Percentiles rank a stretch among this genome's conserved stretches.
Evolutionary conservation across 2,888 invertebrate species (phyloP).

Genomic region (Phrixothrix hirtus): DNA sequence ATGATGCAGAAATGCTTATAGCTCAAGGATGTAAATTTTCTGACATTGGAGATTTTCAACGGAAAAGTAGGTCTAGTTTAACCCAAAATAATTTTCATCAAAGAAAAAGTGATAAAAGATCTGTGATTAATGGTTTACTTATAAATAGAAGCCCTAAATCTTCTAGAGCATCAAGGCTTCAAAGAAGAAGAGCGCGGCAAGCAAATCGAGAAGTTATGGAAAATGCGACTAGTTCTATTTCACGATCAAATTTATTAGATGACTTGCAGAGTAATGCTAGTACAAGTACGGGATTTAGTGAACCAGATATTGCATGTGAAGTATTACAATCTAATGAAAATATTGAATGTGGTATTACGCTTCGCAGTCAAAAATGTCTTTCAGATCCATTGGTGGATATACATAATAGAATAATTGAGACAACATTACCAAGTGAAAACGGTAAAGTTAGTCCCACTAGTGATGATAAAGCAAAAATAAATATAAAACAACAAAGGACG

Average conservation of each 20-base stretch:
- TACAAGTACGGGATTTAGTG: conserved; percentile 57
- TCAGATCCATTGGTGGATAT: conserved; percentile 38
- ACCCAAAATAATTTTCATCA: conserved; percentile 52
- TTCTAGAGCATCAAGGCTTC: conserved; percentile 52
- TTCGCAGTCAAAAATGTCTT: conserved; percentile 66
- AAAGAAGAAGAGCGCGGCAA: conserved; percentile 51
- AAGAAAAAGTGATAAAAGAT: conserved; percentile 37
- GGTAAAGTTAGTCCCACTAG: conserved; percentile 1
- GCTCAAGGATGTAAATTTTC: conserved; percentile 78
- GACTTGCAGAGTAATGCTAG: conserved; percentile 57
- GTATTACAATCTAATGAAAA: conserved; percentile 51
- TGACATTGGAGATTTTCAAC: conserved; percentile 62
- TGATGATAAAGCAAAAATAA: no score
- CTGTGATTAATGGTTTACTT: conserved; percentile 43
- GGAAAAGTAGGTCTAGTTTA: conserved; percentile 41
- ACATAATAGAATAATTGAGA: conserved; percentile 1
- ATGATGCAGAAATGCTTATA: conserved; percentile 84
- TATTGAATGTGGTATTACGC: conserved; percentile 59
- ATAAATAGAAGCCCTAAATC: conserved; percentile 39
- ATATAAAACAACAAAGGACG: conserved; percentile 10
- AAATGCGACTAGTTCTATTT: conserved; percentile 45
- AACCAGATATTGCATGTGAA: conserved; percentile 54
- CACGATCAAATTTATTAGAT: conserved; percentile 53
- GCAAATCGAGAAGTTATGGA: conserved; percentile 53
- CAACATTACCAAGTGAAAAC: conserved; percentile 5